These are phyloP conservation scores for Microplitis mediator DNA, from an alignment of 1,140 invertebrate species.

Conservation along the genomic window DNA sequence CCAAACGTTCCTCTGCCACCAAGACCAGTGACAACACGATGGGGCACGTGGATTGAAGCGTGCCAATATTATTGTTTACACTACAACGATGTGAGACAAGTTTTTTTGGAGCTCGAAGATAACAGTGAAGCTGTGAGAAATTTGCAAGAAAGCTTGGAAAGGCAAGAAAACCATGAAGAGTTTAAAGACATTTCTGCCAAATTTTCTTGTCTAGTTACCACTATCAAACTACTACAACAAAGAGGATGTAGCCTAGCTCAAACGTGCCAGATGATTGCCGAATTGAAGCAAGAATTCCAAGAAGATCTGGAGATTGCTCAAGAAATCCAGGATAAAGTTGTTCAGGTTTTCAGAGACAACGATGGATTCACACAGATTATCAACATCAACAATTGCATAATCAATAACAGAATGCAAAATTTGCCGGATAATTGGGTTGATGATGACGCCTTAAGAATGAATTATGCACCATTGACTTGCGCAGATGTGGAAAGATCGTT, in stretches of 20 bases:
- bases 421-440: not conserved
- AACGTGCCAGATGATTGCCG: not conserved
- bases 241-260: not conserved
- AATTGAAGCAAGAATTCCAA: not conserved
- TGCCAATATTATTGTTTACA: not conserved
- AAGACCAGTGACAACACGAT: too few relatives aligned
- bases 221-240: too few relatives aligned
- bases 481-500: not conserved
- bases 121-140: not conserved
- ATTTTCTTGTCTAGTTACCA: too few relatives aligned
- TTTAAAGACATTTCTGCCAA: not conserved
- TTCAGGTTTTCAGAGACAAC: not conserved
- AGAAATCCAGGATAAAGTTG: not conserved
- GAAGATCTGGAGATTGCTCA: not conserved
- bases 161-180: not conserved
- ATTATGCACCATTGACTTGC: not conserved
- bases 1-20: too few relatives aligned
- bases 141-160: not conserved
- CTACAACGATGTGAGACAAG: not conserved
- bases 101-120: not conserved
- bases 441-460: not conserved
- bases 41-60: not conserved
- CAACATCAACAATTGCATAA: not conserved
- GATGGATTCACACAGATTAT: not conserved
- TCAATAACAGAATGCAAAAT: not conserved